Conservation (phyloP, 1,140 invertebrate genomes). For the Amyelois transitella region DNA sequence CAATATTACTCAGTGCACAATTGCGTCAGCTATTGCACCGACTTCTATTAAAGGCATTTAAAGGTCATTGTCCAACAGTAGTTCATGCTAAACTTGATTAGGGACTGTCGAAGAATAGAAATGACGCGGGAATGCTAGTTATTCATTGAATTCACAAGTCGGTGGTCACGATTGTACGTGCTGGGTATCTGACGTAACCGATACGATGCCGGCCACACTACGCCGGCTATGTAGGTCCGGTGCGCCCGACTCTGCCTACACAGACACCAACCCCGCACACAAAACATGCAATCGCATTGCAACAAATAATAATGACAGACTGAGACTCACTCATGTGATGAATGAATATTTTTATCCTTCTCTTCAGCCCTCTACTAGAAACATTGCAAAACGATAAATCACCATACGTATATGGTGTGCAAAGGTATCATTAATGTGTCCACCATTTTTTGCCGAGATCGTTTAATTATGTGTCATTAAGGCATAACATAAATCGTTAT, state of each 20-base stretch:
- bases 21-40: neutral
- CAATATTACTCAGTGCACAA: neutral
- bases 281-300: constrained; percentile 3
- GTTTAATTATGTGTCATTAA: neutral
- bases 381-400: neutral
- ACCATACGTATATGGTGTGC: neutral
- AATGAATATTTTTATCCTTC: neutral
- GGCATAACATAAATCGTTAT: neutral
- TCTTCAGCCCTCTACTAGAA: neutral
- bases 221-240: constrained; percentile 53
- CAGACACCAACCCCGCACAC: neutral
- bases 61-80: neutral
- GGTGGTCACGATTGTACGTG: constrained; percentile 13
- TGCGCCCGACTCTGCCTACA: constrained; percentile 21
- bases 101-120: neutral
- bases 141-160: constrained; percentile 4
- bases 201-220: constrained; percentile 52
- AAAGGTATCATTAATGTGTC: neutral
- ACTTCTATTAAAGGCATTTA: neutral
- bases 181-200: constrained; percentile 42
- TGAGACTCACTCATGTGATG: neutral
- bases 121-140: constrained; percentile 3
- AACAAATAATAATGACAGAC: neutral
- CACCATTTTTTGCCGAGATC: neutral
- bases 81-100: neutral